Percentiles rank a stretch among this genome's conserved stretches.
Conservation (phyloP, 2,888 invertebrate genomes). For the Coleophora deauratella region DNA sequence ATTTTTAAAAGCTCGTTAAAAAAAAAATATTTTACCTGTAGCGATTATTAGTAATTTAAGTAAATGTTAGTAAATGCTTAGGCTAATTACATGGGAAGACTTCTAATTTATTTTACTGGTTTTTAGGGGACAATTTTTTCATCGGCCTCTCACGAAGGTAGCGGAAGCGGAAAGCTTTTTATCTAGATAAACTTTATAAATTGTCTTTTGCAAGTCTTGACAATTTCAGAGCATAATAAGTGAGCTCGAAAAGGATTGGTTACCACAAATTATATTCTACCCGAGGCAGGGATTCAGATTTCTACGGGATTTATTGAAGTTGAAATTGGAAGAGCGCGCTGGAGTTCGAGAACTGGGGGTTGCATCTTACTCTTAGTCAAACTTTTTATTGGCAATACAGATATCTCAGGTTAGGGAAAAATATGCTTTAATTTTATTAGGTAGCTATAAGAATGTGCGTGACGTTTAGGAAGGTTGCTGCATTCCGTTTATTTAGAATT, state of each 20-base stretch:
- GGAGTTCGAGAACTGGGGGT: constrained; percentile 6
- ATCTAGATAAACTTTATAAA: constrained; percentile 3
- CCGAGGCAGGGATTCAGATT: constrained; percentile 30
- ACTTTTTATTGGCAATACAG: no score
- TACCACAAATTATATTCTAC: constrained; percentile 24
- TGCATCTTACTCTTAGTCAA: constrained; percentile 2
- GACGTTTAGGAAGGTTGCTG: no score
- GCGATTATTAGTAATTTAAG: no score
- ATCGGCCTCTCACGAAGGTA: not conserved
- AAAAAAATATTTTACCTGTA: no score
- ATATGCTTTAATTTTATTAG: no score
- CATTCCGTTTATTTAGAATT: no score
- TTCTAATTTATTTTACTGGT: no score
- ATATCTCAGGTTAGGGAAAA: no score
- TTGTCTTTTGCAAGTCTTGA: constrained; percentile 1
- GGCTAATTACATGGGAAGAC: no score
- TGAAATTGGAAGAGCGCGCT: constrained; percentile 24
- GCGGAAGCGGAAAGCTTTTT: not conserved
- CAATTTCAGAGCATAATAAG: constrained; percentile 8
- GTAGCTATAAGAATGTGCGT: no score
- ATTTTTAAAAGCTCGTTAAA: no score
- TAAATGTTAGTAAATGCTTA: no score
- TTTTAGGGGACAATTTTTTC: not conserved
- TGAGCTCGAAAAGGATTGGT: constrained; percentile 6
- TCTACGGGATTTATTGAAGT: constrained; percentile 29